Evolutionary conservation across 2,113 vertebrate species (phyloP), one percentile per base, ranked within the genome.

Genomic region (Eulacestoma nigropectus): DNA sequence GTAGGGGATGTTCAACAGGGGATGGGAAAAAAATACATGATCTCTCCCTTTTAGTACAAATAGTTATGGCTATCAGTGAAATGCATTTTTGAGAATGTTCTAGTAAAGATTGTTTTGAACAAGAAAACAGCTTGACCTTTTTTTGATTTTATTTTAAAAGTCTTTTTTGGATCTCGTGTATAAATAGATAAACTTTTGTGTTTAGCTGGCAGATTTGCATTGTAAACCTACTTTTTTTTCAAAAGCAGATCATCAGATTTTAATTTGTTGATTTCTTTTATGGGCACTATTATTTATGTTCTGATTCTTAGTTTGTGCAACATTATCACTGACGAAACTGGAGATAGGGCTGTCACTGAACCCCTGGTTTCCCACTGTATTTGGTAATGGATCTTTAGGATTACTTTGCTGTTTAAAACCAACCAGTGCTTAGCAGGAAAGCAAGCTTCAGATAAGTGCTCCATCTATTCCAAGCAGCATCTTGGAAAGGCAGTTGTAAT

Each of bases 161-260:
- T 16, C 6, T 4, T 11, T 53, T 81, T 84, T 25, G 7, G 4
- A 19, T 77, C 1, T 2, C 0, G 1, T 47, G 4, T 56, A 5
- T 47, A n/a, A 83, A 39, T 39, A 72, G 16, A 13, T 67, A n/a
- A 12, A 16, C 8, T 46, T 59, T 10, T 32, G 7, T 81, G 32
- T 65, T 13, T 69, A 65, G 33, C n/a, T 63, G 15, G 4, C 27
- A 65, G 37, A 56, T 81, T 52, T 87, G 15, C 27, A 27, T 78
- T 64, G n/a, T 52, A 60, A 74, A 67, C 42, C 15, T 17, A 5
- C 2, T 15, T 37, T 72, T n/a, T 76, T 55, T 73, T 37, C 10
- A 32, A 49, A 84, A 63, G 9, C 22, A 81, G n/a, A 3, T 18
- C 37, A 10, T 56, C 30, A 26, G 12, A 35, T 78, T 81, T 92